A percentile compares a stretch with the other conserved stretches of the same genome.
Evolutionary conservation across 2,113 vertebrate species (phyloP).

Genomic region (Rissa tridactyla): DNA sequence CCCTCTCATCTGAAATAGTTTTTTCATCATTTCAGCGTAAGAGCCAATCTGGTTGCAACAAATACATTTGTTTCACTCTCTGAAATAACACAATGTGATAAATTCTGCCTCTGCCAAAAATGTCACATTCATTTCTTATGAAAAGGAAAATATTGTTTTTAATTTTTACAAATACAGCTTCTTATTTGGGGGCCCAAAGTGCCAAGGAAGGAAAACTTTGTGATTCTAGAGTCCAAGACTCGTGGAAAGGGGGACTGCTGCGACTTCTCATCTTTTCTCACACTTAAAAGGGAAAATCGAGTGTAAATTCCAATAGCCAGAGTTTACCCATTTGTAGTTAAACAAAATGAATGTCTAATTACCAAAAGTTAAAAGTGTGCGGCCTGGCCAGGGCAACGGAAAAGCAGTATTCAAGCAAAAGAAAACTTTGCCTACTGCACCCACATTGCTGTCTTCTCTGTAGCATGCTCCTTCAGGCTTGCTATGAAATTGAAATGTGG

Average conservation of each 20-base stretch:
- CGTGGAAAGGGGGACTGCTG: background rate
- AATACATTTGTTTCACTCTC: conserved; percentile 20
- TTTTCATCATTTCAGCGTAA: conserved; percentile 35
- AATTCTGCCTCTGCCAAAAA: background rate
- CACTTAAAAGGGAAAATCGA: background rate
- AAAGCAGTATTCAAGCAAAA: background rate
- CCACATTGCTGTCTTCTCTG: background rate
- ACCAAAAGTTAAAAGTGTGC: background rate
- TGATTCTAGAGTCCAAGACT: background rate
- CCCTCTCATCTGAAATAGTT: conserved; percentile 37
- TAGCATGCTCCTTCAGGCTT: background rate
- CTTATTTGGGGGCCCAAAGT: background rate
- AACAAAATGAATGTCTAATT: background rate
- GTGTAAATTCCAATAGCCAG: background rate
- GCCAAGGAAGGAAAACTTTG: background rate
- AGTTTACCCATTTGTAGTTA: background rate
- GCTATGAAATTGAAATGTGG: background rate
- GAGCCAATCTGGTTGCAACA: conserved; percentile 6
- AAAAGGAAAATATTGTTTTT: background rate
- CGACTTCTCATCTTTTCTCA: background rate
- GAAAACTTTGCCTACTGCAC: background rate
- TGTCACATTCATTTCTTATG: background rate
- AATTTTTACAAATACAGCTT: background rate
- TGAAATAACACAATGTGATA: background rate
- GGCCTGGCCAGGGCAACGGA: background rate